phyloP scores from a whole-genome alignment of 2,113 vertebrate species.

The human region GRCh38 chr1:153860001-153860500 shows the following conservation, averaged over 20 bases:
- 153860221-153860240: not conserved
- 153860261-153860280: not conserved
- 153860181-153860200: too few species aligned
- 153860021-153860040: too few species aligned
- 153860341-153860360: not conserved
- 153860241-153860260: not conserved
- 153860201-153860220: too few species aligned
- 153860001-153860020: too few species aligned
- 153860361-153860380: not conserved
- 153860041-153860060: too few species aligned
- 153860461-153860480: not conserved
- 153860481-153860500: not conserved
- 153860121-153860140: too few species aligned
- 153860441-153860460: not conserved
- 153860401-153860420: not conserved
- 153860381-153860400: not conserved
- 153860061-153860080: too few species aligned
- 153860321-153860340: not conserved
- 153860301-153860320: not conserved
- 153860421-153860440: not conserved
- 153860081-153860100: too few species aligned
- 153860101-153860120: too few species aligned
- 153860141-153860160: too few species aligned
- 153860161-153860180: too few species aligned
- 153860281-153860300: not conserved